phyloP scores from a whole-genome alignment of 1,140 invertebrate genomes.

The Eriocheir sinensis region DNA sequence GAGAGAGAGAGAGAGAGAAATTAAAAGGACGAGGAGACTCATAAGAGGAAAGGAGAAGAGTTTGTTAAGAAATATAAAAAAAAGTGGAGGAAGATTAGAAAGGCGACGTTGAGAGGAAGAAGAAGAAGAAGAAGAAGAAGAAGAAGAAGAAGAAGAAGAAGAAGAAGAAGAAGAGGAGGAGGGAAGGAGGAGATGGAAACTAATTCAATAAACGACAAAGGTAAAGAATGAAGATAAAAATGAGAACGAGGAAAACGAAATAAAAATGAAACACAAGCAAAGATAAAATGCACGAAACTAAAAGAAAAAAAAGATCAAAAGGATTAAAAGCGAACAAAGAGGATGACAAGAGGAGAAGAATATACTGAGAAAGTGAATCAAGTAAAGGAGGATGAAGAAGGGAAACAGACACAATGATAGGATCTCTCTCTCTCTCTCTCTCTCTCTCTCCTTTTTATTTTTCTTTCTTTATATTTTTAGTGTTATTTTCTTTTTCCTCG shows the following conservation, averaged over 20 bases:
- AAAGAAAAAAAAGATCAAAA: background rate
- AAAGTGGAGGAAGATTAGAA: background rate
- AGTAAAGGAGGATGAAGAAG: background rate
- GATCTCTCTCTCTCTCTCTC: background rate
- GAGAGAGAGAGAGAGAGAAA: no score
- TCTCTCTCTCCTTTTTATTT: no score
- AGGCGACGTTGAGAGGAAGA: background rate
- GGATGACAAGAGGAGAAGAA: background rate
- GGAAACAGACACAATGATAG: background rate
- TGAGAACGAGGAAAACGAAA: background rate
- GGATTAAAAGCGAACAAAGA: background rate
- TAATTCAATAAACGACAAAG: background rate
- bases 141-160: background rate
- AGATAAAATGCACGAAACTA: background rate
- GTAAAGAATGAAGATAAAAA: background rate
- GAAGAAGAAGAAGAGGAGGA: background rate
- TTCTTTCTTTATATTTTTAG: no score
- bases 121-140: background rate
- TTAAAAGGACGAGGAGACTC: no score
- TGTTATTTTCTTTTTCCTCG: no score
- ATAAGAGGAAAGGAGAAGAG: background rate
- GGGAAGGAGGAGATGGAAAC: background rate
- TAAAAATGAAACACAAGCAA: background rate
- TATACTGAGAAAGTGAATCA: background rate
- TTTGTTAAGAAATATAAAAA: background rate